phyloP scores from a whole-genome alignment of 2,888 invertebrate genomes.

The Drosophila diplacantha region DNA sequence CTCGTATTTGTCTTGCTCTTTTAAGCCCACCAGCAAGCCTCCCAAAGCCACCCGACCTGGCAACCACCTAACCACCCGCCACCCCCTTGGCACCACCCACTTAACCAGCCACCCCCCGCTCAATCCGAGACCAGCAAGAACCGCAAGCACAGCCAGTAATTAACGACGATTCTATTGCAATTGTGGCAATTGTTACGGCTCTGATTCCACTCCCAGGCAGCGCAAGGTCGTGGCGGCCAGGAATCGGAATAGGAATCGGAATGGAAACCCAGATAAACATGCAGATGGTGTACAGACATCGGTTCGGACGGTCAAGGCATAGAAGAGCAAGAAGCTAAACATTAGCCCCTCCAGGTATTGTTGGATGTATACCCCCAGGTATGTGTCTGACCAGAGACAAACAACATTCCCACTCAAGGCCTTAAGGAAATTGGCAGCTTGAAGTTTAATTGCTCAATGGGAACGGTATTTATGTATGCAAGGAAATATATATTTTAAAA shows the following conservation, averaged over 20 bases:
- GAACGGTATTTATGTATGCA: background rate
- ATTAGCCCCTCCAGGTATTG: slow-evolving; percentile 1
- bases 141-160: slow-evolving; percentile 74
- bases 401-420: background rate
- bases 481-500: background rate
- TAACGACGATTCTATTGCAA: slow-evolving; percentile 76
- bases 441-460: background rate
- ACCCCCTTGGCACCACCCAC: slow-evolving; percentile 10
- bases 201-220: slow-evolving; percentile 61
- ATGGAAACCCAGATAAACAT: slow-evolving; percentile 8
- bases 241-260: slow-evolving; percentile 4
- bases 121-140: slow-evolving; percentile 40
- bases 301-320: slow-evolving; percentile 6
- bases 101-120: slow-evolving; percentile 12
- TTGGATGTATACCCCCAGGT: background rate
- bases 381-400: background rate
- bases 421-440: background rate
- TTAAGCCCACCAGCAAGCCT: slow-evolving; percentile 53
- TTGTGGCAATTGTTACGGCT: slow-evolving; percentile 76
- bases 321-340: background rate
- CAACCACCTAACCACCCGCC: slow-evolving; percentile 9
- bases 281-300: background rate
- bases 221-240: slow-evolving; percentile 10
- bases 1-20: slow-evolving; percentile 69
- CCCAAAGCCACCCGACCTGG: slow-evolving; percentile 11